A percentile compares a stretch with the other conserved stretches of the same genome.
phyloP scores from a whole-genome alignment of 1,140 invertebrate genomes.

The Lineus longissimus region DNA sequence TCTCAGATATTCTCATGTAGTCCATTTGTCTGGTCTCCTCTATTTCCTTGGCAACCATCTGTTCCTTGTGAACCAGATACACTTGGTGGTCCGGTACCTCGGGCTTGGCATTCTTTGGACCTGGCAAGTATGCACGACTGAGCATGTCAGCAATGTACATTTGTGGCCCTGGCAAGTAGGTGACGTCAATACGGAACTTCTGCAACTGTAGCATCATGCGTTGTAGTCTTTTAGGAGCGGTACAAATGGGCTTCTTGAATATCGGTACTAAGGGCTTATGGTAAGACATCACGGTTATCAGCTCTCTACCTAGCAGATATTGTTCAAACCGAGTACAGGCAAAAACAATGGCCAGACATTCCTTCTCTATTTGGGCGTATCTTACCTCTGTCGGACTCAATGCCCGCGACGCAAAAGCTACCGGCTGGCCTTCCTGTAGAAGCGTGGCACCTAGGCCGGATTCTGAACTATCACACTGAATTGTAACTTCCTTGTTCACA shows the following conservation, averaged over 20 bases:
- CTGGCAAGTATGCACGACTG: conserved; percentile 24
- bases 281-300: conserved; percentile 18
- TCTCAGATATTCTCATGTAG: neutral
- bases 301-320: conserved; percentile 42
- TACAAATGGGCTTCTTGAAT: conserved; percentile 17
- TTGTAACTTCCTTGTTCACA: neutral
- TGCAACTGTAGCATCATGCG: conserved; percentile 42
- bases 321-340: conserved; percentile 46
- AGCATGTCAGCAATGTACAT: conserved; percentile 47
- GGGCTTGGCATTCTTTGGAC: neutral
- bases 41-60: neutral
- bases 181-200: conserved; percentile 49
- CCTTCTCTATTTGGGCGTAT: conserved; percentile 54
- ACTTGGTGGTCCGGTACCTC: neutral
- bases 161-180: conserved; percentile 42
- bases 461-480: conserved; percentile 38
- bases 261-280: conserved; percentile 25
- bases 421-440: conserved; percentile 43
- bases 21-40: neutral
- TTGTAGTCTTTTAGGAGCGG: conserved; percentile 23
- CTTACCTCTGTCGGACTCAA: conserved; percentile 38
- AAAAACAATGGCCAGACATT: conserved; percentile 44
- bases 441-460: conserved; percentile 46
- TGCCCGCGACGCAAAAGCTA: conserved; percentile 41
- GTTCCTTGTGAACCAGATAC: neutral